phyloP scores from a whole-genome alignment of 2,888 invertebrate species.

The Drosophila anomelani region DNA sequence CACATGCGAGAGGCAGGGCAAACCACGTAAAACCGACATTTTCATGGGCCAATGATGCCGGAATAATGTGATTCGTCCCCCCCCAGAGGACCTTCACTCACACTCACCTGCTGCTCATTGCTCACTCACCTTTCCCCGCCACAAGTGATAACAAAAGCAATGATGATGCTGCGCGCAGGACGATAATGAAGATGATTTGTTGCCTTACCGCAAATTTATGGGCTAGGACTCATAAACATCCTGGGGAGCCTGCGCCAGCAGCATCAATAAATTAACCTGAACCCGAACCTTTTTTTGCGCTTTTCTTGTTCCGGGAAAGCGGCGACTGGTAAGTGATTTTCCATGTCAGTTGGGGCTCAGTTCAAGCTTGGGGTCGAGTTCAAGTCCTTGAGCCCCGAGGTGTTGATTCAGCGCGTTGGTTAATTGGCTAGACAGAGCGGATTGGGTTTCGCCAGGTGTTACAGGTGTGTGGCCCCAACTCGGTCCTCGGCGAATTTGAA shows the following conservation, averaged over 20 bases:
- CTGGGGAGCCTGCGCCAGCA: slow-evolving; percentile 3
- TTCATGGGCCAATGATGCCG: slow-evolving; percentile 71
- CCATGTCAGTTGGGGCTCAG: slow-evolving; percentile 45
- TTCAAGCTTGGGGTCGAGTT: slow-evolving; percentile 12
- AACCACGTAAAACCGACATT: slow-evolving; percentile 45
- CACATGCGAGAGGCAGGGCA: slow-evolving; percentile 34
- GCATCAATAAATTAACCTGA: slow-evolving; percentile 60
- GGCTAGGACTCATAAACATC: slow-evolving; percentile 54
- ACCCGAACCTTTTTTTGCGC: slow-evolving; percentile 13
- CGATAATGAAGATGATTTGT: slow-evolving; percentile 58
- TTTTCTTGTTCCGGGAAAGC: slow-evolving; percentile 18
- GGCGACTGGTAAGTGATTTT: slow-evolving; percentile 62
- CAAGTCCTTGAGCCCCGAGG: background rate
- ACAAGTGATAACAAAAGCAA: slow-evolving; percentile 5
- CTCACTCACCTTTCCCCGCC: background rate
- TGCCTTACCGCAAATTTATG: slow-evolving; percentile 63
- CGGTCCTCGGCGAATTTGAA: background rate
- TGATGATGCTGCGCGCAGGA: slow-evolving; percentile 28
- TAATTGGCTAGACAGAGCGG: slow-evolving; percentile 10
- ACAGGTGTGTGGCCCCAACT: slow-evolving; percentile 5
- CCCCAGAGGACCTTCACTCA: background rate
- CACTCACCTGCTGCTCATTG: slow-evolving; percentile 17
- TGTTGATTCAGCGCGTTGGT: slow-evolving; percentile 5
- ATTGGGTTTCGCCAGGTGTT: slow-evolving; percentile 4
- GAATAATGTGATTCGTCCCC: slow-evolving; percentile 54